Conservation (phyloP, 2,797 vertebrate genomes). For the Lemur catta region DNA sequence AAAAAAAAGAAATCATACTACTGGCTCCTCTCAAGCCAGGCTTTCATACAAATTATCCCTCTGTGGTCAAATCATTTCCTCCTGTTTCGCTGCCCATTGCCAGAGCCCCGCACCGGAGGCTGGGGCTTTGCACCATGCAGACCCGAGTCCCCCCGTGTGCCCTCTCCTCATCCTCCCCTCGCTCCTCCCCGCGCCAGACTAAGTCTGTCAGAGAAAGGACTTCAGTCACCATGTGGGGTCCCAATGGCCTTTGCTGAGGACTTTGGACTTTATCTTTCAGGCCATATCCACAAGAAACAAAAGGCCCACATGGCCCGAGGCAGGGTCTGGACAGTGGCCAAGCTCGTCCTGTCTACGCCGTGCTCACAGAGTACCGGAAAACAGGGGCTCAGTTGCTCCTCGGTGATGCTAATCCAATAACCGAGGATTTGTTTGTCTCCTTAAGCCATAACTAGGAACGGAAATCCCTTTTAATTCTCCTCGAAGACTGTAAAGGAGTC, state of each 20-base stretch:
- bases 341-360: neutral
- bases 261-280: slow-evolving; percentile 48
- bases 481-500: slow-evolving; percentile 23
- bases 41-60: neutral
- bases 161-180: accelerated
- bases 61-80: neutral
- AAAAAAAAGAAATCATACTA: neutral
- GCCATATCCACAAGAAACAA: neutral
- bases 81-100: neutral
- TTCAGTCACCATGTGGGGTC: neutral
- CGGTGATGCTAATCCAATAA: slow-evolving; percentile 67
- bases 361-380: neutral
- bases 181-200: neutral
- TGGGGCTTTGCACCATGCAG: accelerated
- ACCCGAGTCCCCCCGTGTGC: accelerated
- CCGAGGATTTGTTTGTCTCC: slow-evolving; percentile 70
- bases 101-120: neutral
- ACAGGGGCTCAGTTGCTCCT: neutral
- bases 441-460: slow-evolving; percentile 16
- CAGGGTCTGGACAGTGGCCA: slow-evolving; percentile 37
- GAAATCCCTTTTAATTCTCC: slow-evolving; percentile 72
- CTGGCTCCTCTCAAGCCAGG: neutral
- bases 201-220: neutral
- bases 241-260: neutral
- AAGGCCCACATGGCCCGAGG: slow-evolving; percentile 21